Evolutionary conservation across 2,113 vertebrate genomes (phyloP).

Genomic region (Oncorhynchus kisutch): DNA sequence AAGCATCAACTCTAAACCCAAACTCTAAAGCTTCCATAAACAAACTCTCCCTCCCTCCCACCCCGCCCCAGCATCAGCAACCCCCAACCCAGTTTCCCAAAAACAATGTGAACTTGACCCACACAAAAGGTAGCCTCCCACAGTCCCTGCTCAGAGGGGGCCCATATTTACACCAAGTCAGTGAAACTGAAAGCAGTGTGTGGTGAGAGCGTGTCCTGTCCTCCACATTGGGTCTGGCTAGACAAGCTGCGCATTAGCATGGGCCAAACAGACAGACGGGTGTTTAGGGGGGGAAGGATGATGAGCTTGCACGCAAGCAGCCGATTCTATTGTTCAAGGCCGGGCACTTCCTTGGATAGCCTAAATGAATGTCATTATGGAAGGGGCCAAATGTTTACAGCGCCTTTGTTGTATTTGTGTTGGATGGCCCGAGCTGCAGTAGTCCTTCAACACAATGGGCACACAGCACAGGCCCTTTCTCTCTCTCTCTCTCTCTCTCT

Average conservation of each 20-base stretch:
- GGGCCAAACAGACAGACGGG: constrained; percentile 50
- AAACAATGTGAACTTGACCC: constrained; percentile 12
- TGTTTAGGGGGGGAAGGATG: constrained; percentile 19
- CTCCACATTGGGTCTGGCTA: constrained; percentile 31
- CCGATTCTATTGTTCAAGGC: constrained; percentile 60
- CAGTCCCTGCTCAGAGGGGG: neutral
- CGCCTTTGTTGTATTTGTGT: constrained; percentile 62
- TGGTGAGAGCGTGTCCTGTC: neutral
- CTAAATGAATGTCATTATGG: constrained; percentile 56
- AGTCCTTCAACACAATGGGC: constrained; percentile 52
- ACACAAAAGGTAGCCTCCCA: constrained; percentile 4
- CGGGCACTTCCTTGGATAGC: constrained; percentile 55
- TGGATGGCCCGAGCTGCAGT: constrained; percentile 55
- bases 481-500: no score
- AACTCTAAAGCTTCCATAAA: constrained; percentile 6
- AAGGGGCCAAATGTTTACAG: constrained; percentile 64
- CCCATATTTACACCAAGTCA: constrained; percentile 47
- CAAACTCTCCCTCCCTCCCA: neutral
- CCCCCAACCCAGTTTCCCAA: neutral
- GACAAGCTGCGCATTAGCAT: constrained; percentile 46
- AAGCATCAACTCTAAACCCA: constrained; percentile 3
- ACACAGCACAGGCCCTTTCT: constrained; percentile 23
- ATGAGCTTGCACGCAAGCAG: constrained; percentile 61
- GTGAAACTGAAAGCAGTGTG: constrained; percentile 52
- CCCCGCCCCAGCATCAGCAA: neutral